Evolutionary conservation across 2,797 vertebrate genomes (phyloP).

Genomic region (Enteromius paludinosus): DNA sequence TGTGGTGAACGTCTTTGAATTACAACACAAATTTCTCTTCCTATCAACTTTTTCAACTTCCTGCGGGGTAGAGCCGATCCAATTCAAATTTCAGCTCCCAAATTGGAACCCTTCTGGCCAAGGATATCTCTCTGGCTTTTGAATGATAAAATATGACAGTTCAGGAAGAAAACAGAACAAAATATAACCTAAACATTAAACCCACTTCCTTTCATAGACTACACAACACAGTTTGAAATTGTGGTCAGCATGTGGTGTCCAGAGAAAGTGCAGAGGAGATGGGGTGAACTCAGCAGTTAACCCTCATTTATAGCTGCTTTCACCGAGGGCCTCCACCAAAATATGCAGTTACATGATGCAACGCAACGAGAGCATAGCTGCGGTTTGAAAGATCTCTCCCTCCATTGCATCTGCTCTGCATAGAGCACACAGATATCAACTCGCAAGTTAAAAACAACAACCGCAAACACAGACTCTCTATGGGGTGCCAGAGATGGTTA

Average conservation of each 20-base stretch:
- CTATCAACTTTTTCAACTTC: background rate
- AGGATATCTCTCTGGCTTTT: conserved; percentile 62
- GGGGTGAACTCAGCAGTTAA: conserved; percentile 36
- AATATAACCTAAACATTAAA: conserved; percentile 72
- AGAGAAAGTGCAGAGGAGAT: conserved; percentile 41
- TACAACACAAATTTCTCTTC: background rate
- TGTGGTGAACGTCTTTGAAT: background rate
- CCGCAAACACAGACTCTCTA: conserved; percentile 73
- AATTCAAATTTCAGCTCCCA: background rate
- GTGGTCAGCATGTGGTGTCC: conserved; percentile 62
- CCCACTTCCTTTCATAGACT: conserved; percentile 65
- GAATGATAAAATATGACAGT: conserved; percentile 70
- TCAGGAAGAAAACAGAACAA: conserved; percentile 51
- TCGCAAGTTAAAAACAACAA: conserved; percentile 79
- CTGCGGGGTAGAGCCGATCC: background rate
- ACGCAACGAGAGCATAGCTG: conserved; percentile 40
- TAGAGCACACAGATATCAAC: conserved; percentile 79
- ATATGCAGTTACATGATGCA: conserved; percentile 46
- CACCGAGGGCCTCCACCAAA: conserved; percentile 25
- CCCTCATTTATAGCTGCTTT: conserved; percentile 24
- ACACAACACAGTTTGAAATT: conserved; percentile 68
- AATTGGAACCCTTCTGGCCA: conserved; percentile 35
- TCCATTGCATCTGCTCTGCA: conserved; percentile 74
- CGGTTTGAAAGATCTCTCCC: conserved; percentile 25
- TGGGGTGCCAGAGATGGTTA: conserved; percentile 78